Conservation (phyloP, 2,888 invertebrate species). For the Nephrotoma appendiculata region DNA sequence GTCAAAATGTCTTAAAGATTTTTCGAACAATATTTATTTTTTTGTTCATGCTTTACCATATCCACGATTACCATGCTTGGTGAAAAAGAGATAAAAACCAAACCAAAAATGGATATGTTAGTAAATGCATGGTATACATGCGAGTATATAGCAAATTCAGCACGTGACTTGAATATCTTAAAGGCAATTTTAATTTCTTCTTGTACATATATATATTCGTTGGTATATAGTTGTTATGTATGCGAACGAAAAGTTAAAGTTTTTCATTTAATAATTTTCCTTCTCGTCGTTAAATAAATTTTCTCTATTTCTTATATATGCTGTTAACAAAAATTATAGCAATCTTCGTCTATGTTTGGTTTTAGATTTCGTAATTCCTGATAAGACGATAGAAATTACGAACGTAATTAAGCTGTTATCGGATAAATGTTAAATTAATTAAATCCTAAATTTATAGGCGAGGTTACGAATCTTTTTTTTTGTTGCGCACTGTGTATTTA, state of each 20-base stretch:
- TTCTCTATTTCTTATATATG: not conserved
- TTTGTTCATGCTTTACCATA: not conserved
- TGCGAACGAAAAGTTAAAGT: not conserved
- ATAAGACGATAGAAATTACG: not conserved
- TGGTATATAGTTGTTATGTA: not conserved
- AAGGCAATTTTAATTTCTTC: not conserved
- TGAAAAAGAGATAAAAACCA: not conserved
- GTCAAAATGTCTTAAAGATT: not conserved
- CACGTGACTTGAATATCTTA: not conserved
- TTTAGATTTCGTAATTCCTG: not conserved
- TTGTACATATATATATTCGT: not conserved
- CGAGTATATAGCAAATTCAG: not conserved
- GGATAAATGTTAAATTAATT: not conserved
- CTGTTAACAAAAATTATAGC: not conserved
- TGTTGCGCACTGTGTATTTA: not conserved
- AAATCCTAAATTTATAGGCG: not conserved
- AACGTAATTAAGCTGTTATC: not conserved
- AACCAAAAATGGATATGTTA: not conserved
- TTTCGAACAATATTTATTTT: not conserved
- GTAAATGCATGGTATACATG: not conserved
- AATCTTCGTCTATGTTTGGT: not conserved
- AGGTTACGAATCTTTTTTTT: not conserved
- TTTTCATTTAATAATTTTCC: not conserved
- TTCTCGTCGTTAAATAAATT: not conserved
- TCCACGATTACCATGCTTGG: not conserved